phyloP scores from a whole-genome alignment of 2,888 invertebrate genomes.

The Emmelina monodactyla region DNA sequence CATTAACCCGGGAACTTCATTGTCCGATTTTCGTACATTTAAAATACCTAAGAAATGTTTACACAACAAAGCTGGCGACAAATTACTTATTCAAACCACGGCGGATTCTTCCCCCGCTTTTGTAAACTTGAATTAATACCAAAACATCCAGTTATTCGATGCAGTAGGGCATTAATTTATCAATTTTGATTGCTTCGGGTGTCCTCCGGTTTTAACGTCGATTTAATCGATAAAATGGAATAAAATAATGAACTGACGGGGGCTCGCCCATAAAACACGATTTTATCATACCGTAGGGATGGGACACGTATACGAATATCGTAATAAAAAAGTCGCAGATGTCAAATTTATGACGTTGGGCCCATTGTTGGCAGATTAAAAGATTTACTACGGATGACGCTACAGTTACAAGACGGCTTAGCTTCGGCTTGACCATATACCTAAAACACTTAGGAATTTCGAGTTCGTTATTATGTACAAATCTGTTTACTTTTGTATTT shows the following conservation, averaged over 20 bases:
- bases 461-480: too few species aligned
- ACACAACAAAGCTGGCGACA: slow-evolving; percentile 50
- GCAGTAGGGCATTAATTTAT: slow-evolving; percentile 2
- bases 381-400: slow-evolving; percentile 50
- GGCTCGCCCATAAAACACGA: slow-evolving; percentile 56
- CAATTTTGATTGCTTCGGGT: slow-evolving; percentile 14
- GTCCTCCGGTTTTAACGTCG: slow-evolving; percentile 20
- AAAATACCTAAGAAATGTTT: slow-evolving; percentile 35
- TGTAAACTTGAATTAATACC: not conserved
- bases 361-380: slow-evolving; percentile 66
- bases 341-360: slow-evolving; percentile 63
- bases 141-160: too few species aligned
- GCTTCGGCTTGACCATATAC: too few species aligned
- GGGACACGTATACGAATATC: slow-evolving; percentile 60
- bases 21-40: slow-evolving; percentile 40
- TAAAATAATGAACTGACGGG: slow-evolving; percentile 59
- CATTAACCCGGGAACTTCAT: slow-evolving; percentile 42
- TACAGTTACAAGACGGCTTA: too few species aligned
- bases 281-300: slow-evolving; percentile 62
- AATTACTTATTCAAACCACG: slow-evolving; percentile 53
- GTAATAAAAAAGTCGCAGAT: slow-evolving; percentile 66
- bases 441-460: too few species aligned
- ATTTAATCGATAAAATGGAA: slow-evolving; percentile 51
- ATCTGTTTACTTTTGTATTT: too few species aligned
- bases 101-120: slow-evolving; percentile 25